Evolutionary conservation across 2,113 vertebrate genomes (phyloP).

Genomic region (Seriola quinqueradiata): DNA sequence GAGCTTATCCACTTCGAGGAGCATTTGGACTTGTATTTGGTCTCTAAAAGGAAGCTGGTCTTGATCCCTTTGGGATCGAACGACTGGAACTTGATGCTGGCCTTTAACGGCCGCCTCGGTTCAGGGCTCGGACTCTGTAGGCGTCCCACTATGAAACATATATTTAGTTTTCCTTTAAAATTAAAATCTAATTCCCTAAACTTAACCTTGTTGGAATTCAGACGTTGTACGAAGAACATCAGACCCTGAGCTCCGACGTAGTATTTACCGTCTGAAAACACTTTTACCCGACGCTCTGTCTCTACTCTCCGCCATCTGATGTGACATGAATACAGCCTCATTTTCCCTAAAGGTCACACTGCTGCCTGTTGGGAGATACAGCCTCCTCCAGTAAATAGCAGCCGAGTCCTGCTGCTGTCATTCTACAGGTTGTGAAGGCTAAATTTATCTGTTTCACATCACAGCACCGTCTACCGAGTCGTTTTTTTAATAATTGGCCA

Average conservation of each 20-base stretch:
- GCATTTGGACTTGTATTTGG: no score
- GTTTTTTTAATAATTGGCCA: constrained; percentile 40
- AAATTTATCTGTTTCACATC: constrained; percentile 42
- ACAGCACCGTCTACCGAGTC: constrained; percentile 10
- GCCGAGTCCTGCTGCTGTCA: background rate
- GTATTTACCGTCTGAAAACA: background rate
- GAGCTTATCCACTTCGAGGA: no score
- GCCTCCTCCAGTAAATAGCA: constrained; percentile 13
- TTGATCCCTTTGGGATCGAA: no score
- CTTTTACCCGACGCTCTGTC: background rate
- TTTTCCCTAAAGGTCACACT: background rate
- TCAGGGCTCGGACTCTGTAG: no score
- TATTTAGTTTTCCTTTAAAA: background rate
- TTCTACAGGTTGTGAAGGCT: constrained; percentile 29
- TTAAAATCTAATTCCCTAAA: background rate
- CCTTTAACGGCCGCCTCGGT: no score
- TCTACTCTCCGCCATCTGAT: background rate
- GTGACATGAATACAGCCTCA: constrained; percentile 6
- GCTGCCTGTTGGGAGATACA: constrained; percentile 9
- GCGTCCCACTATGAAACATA: no score
- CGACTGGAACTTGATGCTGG: no score
- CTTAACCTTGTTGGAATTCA: background rate
- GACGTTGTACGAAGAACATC: background rate
- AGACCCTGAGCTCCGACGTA: background rate
- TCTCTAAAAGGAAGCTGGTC: no score